Conservation (phyloP, 2,113 vertebrate genomes). For the Gorsachius goisagi region DNA sequence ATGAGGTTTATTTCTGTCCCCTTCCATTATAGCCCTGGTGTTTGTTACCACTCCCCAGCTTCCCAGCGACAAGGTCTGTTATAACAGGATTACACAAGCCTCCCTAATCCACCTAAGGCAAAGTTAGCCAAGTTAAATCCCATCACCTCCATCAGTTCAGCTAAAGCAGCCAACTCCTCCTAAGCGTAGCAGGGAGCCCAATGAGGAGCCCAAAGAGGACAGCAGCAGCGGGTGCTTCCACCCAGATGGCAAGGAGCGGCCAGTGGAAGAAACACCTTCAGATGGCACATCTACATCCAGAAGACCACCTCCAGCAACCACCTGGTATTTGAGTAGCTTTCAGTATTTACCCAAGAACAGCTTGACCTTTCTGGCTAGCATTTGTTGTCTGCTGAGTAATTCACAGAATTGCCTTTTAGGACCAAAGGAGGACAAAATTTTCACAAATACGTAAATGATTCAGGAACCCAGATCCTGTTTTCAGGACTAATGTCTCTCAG, state of each 20-base stretch:
- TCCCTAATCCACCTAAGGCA: background rate
- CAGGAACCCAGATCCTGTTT: background rate
- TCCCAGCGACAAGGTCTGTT: background rate
- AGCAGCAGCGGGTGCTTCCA: background rate
- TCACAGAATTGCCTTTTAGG: background rate
- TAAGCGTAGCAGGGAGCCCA: fast-evolving
- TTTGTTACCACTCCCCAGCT: background rate
- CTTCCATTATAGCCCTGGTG: background rate
- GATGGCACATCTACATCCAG: background rate
- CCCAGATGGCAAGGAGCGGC: fast-evolving
- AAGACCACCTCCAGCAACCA: background rate
- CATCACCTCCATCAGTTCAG: background rate
- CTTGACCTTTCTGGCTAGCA: background rate
- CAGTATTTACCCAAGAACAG: background rate
- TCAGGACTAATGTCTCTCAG: background rate
- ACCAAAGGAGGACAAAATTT: background rate
- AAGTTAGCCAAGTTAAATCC: background rate
- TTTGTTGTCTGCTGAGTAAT: background rate
- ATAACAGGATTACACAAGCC: background rate
- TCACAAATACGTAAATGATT: background rate
- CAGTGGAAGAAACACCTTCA: background rate
- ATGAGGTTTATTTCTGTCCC: background rate
- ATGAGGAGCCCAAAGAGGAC: background rate
- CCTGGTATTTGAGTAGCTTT: background rate
- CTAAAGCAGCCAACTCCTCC: background rate